These are phyloP conservation scores for Eueides isabella DNA, from an alignment of 1,140 invertebrate genomes.

Conservation along the genomic window DNA sequence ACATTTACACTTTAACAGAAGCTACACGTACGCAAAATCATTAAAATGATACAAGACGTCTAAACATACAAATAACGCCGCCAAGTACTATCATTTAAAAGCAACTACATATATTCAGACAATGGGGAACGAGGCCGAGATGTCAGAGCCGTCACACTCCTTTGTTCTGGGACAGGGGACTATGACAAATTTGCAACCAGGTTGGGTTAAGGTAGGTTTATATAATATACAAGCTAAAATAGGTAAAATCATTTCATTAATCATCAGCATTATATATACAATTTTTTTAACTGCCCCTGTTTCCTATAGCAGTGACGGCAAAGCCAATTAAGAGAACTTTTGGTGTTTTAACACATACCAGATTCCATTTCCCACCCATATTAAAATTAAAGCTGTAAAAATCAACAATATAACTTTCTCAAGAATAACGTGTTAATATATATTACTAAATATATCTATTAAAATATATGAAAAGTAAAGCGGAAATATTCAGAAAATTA, in stretches of 20 bases:
- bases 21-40: neutral
- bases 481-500: no score
- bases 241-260: no score
- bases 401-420: no score
- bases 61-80: neutral
- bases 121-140: constrained; percentile 16
- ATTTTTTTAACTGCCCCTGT: neutral
- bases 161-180: constrained; percentile 9
- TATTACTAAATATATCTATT: no score
- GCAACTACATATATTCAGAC: constrained; percentile 15
- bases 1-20: neutral
- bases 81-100: neutral
- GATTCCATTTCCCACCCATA: no score
- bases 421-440: no score
- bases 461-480: no score
- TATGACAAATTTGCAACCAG: constrained; percentile 25
- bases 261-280: no score
- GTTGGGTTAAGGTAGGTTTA: constrained; percentile 2
- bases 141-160: constrained; percentile 13
- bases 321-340: no score
- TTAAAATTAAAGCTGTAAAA: no score
- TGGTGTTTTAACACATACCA: no score
- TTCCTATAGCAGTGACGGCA: neutral
- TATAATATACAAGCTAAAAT: neutral
- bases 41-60: neutral